Conservation (phyloP, 2,797 vertebrate species). For the Platyrinchus mystaceus region DNA sequence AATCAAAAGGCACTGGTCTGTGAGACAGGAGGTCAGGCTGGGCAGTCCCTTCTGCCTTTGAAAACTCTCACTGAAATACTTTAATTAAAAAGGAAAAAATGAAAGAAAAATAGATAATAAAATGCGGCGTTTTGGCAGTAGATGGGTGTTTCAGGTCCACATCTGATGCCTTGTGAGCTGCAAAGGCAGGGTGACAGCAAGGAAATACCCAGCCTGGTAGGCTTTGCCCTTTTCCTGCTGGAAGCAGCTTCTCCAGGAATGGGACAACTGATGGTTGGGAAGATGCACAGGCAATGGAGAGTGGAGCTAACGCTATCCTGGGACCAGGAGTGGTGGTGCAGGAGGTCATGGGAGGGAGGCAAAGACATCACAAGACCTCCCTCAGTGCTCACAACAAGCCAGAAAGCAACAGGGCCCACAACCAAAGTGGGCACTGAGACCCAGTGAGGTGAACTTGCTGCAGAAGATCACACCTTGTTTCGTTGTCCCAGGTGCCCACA, state of each 20-base stretch:
- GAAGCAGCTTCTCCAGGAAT: fast-evolving
- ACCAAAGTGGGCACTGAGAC: background rate
- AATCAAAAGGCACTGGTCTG: background rate
- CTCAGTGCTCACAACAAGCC: background rate
- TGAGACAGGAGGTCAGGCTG: background rate
- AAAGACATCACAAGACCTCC: background rate
- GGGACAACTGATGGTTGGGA: background rate
- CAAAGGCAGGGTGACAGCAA: background rate
- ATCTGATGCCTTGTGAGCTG: background rate
- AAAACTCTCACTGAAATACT: background rate
- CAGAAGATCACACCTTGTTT: background rate
- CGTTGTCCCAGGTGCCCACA: background rate
- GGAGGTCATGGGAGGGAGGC: background rate
- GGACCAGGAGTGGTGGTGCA: background rate
- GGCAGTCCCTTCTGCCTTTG: background rate
- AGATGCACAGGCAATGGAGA: fast-evolving
- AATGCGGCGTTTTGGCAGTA: background rate
- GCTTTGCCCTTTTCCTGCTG: background rate
- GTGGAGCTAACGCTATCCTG: fast-evolving
- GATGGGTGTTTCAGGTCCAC: background rate
- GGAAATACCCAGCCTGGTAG: background rate
- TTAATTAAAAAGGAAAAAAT: conserved; percentile 40
- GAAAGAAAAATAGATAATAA: background rate
- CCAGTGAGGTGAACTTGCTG: background rate
- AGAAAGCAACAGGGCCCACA: background rate